Base-by-base conservation (phyloP, 2,888 invertebrate genomes). In the Zelleria hepariella region DNA sequence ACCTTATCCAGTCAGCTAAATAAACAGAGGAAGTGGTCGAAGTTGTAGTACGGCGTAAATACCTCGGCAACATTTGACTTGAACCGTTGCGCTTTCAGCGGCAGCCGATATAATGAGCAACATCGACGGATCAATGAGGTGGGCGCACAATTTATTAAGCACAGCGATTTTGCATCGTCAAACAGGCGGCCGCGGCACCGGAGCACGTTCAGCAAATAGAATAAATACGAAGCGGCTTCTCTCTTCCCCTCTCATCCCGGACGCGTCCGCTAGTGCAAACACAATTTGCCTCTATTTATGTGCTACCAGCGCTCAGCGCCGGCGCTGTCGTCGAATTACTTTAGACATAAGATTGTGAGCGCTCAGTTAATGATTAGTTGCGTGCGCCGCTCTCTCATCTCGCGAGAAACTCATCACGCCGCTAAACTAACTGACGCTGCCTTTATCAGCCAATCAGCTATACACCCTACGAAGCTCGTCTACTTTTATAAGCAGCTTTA, bases 201-300 rank as follows among this genome's bases (percentile, higher is more conserved):
- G 74, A 72, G 84, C 87, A 87, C 87, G 86, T 86, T 86, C 86
- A 70, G 74, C 79, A 86, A 86, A 87, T 86, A 85, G 80, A 86
- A 83, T 86, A 82, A 86, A 85, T 86, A 84, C 78, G 77, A 71
- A 73, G 74, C 73, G 64, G 66, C 75, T 75, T 57, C 58, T 56
- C 73, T 63, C 58, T 62, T 57, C 60, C 56, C 73, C 73, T 72
- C 68, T 71, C 71, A 66, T 68, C 70, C 68, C 67, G 72, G 68
- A 69, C 72, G 69, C 65, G 68, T 67, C 74, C 72, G 73, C 74
- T 74, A 74, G 68, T 70, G 73, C 79, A 84, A 86, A 86, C 78
- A 82, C 77, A 82, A 83, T 86, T 85, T 84, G 77, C 75, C 72
- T 73, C 75, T 79, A 78, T 78, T 81, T 82, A 79, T 82, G 76